Conservation (phyloP, 2,888 invertebrate genomes). For the Pammene aurita region DNA sequence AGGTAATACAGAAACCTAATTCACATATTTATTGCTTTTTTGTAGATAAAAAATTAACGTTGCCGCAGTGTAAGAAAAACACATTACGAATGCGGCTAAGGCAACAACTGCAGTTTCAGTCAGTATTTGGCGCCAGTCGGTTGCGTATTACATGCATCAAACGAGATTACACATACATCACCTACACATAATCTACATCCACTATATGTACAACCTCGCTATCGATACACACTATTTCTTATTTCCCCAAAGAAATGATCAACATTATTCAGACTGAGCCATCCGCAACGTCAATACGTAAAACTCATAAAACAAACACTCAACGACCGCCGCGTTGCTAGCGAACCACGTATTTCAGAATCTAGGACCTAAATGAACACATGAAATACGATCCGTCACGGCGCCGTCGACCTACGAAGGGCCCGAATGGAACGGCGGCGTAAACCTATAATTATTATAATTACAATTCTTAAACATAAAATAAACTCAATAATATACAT, state of each 20-base stretch:
- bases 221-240: slow-evolving; percentile 47
- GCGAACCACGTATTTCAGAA: slow-evolving; percentile 74
- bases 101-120: slow-evolving; percentile 38
- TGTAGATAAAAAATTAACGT: slow-evolving; percentile 7
- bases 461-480: slow-evolving; percentile 79
- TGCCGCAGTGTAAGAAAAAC: slow-evolving; percentile 22
- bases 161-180: slow-evolving; percentile 47
- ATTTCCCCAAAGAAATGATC: slow-evolving; percentile 78
- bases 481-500: slow-evolving; percentile 83
- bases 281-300: slow-evolving; percentile 73
- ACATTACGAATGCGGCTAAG: slow-evolving; percentile 35
- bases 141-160: slow-evolving; percentile 36
- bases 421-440: slow-evolving; percentile 63
- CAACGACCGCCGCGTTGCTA: slow-evolving; percentile 68
- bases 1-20: slow-evolving; percentile 20
- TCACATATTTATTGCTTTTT: slow-evolving; percentile 24
- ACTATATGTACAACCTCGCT: slow-evolving; percentile 51
- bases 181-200: slow-evolving; percentile 46
- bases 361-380: slow-evolving; percentile 82
- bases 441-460: slow-evolving; percentile 74
- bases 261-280: slow-evolving; percentile 81
- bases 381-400: slow-evolving; percentile 78
- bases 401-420: slow-evolving; percentile 58
- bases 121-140: slow-evolving; percentile 40
- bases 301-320: slow-evolving; percentile 79